Evolutionary conservation across 2,113 vertebrate genomes (phyloP).

Genomic region (Urocitellus parryii): DNA sequence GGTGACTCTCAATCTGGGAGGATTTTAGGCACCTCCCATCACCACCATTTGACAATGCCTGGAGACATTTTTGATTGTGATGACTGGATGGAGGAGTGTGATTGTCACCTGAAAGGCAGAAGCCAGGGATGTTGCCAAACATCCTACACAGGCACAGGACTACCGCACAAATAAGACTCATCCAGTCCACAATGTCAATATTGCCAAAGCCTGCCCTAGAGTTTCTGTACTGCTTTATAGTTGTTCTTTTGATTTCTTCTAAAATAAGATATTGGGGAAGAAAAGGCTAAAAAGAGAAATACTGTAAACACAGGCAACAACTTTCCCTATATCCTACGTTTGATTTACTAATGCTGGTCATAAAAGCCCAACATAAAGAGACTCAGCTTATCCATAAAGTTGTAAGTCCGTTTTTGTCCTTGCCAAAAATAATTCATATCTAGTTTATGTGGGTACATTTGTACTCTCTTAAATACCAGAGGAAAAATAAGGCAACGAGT

Average conservation of each 20-base stretch:
- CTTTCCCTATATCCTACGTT: not conserved
- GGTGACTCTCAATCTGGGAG: not conserved
- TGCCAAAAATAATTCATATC: not conserved
- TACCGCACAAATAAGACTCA: too few relatives aligned
- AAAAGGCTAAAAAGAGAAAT: not conserved
- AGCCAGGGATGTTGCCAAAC: not conserved
- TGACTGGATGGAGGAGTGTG: too few relatives aligned
- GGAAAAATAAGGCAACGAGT: not conserved
- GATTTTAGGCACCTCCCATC: not conserved
- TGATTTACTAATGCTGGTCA: not conserved
- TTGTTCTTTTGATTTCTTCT: not conserved
- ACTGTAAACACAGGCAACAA: not conserved
- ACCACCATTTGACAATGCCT: not conserved
- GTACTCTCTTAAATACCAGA: not conserved
- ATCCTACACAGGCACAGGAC: not conserved
- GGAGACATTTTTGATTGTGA: not conserved
- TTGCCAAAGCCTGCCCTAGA: not conserved
- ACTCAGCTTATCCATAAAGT: not conserved
- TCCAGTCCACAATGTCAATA: not conserved
- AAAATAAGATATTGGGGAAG: not conserved
- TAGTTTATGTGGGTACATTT: not conserved
- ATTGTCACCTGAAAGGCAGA: not conserved
- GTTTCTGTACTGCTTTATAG: not conserved
- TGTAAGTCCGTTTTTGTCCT: not conserved
- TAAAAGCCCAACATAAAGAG: not conserved